Conservation (phyloP, 1,140 invertebrate genomes). For the Pararge aegeria region DNA sequence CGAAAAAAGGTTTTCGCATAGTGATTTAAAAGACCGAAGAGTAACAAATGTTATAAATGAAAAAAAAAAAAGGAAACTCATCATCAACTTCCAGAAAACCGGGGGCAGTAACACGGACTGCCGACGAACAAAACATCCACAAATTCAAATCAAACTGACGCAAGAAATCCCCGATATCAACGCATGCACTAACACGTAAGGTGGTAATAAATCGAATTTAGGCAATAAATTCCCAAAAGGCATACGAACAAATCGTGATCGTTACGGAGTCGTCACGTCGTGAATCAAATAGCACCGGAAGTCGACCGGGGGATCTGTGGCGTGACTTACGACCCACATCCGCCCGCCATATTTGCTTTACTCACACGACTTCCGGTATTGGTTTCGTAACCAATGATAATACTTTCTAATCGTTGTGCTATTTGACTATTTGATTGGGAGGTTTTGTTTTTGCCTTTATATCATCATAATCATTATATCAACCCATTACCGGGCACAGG, state of each 20-base stretch:
- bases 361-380: slow-evolving; percentile 55
- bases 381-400: slow-evolving; percentile 39
- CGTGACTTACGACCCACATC: slow-evolving; percentile 69
- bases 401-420: slow-evolving; percentile 18
- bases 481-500: too few relatives aligned
- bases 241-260: slow-evolving; percentile 29
- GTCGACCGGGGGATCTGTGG: slow-evolving; percentile 53
- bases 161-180: neutral
- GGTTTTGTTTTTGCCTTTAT: neutral
- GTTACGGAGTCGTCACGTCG: slow-evolving; percentile 39
- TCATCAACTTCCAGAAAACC: too few relatives aligned
- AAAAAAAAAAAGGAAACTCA: too few relatives aligned
- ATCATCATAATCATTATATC: too few relatives aligned
- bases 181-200: neutral
- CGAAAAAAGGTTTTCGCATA: too few relatives aligned
- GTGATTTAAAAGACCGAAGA: too few relatives aligned
- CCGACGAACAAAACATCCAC: too few relatives aligned
- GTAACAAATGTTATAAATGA: too few relatives aligned
- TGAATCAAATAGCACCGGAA: slow-evolving; percentile 49
- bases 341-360: slow-evolving; percentile 68
- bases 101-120: too few relatives aligned
- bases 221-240: slow-evolving; percentile 20
- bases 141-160: neutral
- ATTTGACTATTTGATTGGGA: neutral
- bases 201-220: neutral